These are phyloP conservation scores for Plagodis pulveraria DNA, from an alignment of 2,888 invertebrate species.

Conservation along the genomic window DNA sequence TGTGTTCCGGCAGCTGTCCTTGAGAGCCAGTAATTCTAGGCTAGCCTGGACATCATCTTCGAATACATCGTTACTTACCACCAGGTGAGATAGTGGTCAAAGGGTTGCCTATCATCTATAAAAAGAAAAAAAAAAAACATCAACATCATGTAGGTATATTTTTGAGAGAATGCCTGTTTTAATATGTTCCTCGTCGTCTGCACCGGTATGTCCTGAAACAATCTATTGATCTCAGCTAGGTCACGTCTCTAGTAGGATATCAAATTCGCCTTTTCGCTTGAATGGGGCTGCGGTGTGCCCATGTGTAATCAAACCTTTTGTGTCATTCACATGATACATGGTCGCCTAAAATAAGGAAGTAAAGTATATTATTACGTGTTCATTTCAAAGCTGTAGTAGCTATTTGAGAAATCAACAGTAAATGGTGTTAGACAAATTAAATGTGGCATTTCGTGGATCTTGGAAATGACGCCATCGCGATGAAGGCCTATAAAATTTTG, in stretches of 20 bases:
- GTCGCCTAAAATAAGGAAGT: constrained; percentile 16
- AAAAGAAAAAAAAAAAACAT: no score
- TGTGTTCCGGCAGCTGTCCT: no score
- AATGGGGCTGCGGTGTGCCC: constrained; percentile 36
- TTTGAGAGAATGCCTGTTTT: constrained; percentile 10
- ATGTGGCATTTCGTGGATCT: constrained; percentile 1
- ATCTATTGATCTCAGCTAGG: constrained; percentile 37
- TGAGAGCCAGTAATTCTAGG: no score
- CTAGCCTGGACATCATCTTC: no score
- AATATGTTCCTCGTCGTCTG: constrained; percentile 14
- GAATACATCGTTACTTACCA: no score
- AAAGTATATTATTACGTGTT: constrained; percentile 5
- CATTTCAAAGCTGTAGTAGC: constrained; percentile 2
- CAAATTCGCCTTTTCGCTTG: constrained; percentile 39
- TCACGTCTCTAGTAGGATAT: constrained; percentile 42
- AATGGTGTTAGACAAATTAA: neutral
- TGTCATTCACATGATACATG: constrained; percentile 13
- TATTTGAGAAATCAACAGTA: neutral
- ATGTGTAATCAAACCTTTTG: constrained; percentile 41
- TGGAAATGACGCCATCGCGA: constrained; percentile 4
- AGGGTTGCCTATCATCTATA: no score
- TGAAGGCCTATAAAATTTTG: constrained; percentile 11
- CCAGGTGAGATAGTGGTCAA: no score
- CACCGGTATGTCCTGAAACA: constrained; percentile 46
- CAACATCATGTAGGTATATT: no score